These are phyloP conservation scores for Ophioninae sp. DNA, from an alignment of 2,888 invertebrate species.

Conservation along the genomic window DNA sequence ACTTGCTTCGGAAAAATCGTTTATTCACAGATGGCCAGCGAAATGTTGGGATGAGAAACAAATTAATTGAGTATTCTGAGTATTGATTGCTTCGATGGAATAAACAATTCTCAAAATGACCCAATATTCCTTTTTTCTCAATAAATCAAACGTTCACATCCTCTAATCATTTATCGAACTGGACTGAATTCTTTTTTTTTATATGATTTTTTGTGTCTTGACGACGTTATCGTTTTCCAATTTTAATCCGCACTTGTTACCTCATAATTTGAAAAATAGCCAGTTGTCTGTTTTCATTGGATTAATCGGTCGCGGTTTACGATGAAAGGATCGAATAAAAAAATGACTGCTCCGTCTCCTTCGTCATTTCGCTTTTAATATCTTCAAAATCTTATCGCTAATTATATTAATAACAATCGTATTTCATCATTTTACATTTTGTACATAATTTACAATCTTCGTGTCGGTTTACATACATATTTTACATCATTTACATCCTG, in stretches of 20 bases:
- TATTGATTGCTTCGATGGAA: not conserved
- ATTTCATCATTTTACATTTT: conserved; percentile 39
- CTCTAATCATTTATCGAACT: not conserved
- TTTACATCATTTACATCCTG: conserved; percentile 36
- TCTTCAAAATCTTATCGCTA: conserved; percentile 31
- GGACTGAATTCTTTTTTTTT: not conserved
- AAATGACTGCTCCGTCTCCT: not conserved
- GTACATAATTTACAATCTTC: conserved; percentile 32
- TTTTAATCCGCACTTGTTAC: not conserved
- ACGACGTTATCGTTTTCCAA: not conserved
- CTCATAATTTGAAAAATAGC: not conserved
- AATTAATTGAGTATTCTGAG: not conserved
- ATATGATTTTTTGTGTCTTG: not conserved
- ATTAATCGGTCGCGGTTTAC: not conserved
- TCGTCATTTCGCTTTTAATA: conserved; percentile 31
- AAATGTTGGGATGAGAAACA: not conserved
- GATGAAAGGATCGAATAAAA: not conserved
- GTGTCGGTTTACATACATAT: conserved; percentile 8
- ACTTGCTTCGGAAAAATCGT: not conserved
- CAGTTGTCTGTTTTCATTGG: not conserved
- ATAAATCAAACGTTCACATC: not conserved
- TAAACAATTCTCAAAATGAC: not conserved
- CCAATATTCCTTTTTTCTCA: not conserved
- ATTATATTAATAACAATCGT: conserved; percentile 39
- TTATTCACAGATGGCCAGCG: not conserved